These are phyloP conservation scores for Artibeus jamaicensis DNA, from an alignment of 2,797 vertebrate species.

Conservation along the genomic window DNA sequence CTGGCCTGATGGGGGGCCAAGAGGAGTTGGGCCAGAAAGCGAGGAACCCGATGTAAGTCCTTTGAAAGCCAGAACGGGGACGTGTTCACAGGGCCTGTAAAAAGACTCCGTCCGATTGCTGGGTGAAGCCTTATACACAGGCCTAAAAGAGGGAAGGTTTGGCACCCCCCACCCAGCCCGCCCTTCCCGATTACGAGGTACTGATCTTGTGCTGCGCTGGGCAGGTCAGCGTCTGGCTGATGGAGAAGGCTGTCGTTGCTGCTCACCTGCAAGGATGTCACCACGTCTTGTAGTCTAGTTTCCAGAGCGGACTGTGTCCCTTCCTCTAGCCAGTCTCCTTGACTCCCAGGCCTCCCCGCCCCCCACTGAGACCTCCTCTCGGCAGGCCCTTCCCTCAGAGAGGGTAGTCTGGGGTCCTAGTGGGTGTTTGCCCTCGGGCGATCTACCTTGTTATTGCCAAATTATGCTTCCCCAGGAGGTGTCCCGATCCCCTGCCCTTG, in stretches of 20 bases:
- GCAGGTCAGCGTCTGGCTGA: background rate
- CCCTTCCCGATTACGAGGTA: no score
- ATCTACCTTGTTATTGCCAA: background rate
- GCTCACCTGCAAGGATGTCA: background rate
- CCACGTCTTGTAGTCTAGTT: accelerated
- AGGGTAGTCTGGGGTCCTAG: background rate
- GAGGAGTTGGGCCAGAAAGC: background rate
- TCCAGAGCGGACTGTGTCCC: background rate
- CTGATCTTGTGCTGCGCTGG: background rate
- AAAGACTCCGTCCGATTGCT: background rate
- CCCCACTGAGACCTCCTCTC: background rate
- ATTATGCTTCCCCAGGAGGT: background rate
- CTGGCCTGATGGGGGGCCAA: background rate
- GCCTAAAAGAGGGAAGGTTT: background rate
- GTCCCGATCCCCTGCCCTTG: no score
- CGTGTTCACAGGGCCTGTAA: background rate
- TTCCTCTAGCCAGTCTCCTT: background rate
- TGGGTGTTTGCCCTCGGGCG: background rate
- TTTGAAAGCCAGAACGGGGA: background rate
- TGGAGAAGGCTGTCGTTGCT: background rate
- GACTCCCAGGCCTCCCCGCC: background rate
- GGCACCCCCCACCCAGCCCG: background rate
- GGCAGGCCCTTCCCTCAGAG: background rate
- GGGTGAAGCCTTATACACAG: background rate
- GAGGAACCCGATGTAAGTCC: background rate